Conservation (phyloP, 2,797 vertebrate species). For the Mareca strepera region DNA sequence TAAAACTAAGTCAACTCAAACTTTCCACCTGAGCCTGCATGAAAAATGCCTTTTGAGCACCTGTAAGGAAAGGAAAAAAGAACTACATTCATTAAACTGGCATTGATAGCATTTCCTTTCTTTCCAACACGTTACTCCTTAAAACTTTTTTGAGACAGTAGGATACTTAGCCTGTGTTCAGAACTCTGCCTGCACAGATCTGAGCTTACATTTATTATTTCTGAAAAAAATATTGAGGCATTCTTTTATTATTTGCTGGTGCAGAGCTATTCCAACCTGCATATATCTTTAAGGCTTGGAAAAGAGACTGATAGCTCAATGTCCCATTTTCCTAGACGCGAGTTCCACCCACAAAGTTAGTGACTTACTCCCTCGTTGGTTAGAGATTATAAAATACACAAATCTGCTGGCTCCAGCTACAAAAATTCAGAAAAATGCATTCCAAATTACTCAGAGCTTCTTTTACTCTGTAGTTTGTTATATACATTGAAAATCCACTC, state of each 20-base stretch:
- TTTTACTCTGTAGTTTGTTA: background rate
- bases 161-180: background rate
- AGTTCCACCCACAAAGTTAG: background rate
- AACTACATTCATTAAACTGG: background rate
- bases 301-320: background rate
- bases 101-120: background rate
- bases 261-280: background rate
- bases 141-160: background rate
- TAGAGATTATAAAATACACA: background rate
- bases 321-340: conserved; percentile 7
- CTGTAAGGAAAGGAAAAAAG: background rate
- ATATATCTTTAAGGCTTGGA: background rate
- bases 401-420: background rate
- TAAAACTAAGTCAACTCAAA: background rate
- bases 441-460: conserved; percentile 14
- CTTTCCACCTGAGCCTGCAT: background rate
- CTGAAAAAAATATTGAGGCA: background rate
- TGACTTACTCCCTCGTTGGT: background rate
- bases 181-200: background rate
- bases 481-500: background rate
- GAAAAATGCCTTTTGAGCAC: background rate
- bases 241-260: background rate
- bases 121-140: background rate
- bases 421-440: background rate
- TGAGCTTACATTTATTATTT: background rate